phyloP scores from a whole-genome alignment of 2,888 invertebrate genomes.

The Tachina lurida region DNA sequence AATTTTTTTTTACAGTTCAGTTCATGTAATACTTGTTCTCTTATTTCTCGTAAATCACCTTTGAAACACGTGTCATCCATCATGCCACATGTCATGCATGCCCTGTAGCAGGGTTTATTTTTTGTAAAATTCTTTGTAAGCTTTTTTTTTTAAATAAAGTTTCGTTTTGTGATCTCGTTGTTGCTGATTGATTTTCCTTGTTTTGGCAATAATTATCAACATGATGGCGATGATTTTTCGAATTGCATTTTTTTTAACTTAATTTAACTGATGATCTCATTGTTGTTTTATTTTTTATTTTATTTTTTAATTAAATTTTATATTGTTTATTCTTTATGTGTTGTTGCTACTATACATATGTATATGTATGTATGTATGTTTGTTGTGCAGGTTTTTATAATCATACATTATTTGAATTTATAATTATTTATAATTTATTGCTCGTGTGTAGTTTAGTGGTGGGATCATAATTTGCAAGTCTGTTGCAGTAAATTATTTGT shows the following conservation, averaged over 20 bases:
- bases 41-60: constrained; percentile 31
- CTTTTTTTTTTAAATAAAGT: neutral
- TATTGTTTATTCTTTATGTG: constrained; percentile 17
- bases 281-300: constrained; percentile 48
- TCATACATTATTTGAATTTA: constrained; percentile 25
- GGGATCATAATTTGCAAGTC: constrained; percentile 27
- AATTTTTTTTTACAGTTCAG: neutral
- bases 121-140: neutral
- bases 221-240: constrained; percentile 22
- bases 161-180: neutral
- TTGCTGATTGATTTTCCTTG: constrained; percentile 8
- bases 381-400: constrained; percentile 34
- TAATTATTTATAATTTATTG: constrained; percentile 17
- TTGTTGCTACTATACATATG: constrained; percentile 22
- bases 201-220: constrained; percentile 35
- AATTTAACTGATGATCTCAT: constrained; percentile 59
- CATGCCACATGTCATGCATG: neutral
- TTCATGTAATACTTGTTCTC: neutral
- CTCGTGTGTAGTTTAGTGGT: constrained; percentile 17
- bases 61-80: constrained; percentile 21
- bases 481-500: constrained; percentile 44
- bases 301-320: constrained; percentile 6
- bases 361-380: too few relatives aligned
- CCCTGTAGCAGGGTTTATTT: neutral
- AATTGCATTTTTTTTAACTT: constrained; percentile 16